phyloP scores from a whole-genome alignment of 2,888 invertebrate genomes.

The Tenodera sinensis region DNA sequence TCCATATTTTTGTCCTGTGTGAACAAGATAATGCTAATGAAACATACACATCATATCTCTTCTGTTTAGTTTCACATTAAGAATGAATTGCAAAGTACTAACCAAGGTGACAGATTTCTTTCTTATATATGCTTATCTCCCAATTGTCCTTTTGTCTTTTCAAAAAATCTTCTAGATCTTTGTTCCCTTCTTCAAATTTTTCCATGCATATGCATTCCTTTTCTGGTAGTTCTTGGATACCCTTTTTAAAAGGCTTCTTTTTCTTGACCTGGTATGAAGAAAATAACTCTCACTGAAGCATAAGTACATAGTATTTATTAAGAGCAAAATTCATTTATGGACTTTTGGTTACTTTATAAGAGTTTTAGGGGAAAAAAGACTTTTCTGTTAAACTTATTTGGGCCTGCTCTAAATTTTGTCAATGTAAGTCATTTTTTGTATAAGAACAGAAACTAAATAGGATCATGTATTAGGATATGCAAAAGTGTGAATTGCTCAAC shows the following conservation, averaged over 20 bases:
- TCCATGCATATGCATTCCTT: neutral
- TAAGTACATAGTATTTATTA: too few species aligned
- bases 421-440: too few species aligned
- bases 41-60: too few species aligned
- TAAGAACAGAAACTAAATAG: too few species aligned
- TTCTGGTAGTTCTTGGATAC: neutral
- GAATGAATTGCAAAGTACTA: neutral
- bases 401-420: too few species aligned
- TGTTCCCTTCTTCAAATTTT: neutral
- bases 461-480: too few species aligned
- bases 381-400: too few species aligned
- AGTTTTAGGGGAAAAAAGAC: too few species aligned
- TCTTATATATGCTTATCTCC: neutral
- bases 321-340: too few species aligned
- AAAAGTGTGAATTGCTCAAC: too few species aligned
- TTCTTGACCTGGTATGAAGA: neutral
- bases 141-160: neutral
- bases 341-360: too few species aligned
- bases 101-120: neutral
- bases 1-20: neutral
- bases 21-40: neutral
- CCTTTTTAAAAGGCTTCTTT: neutral
- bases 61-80: neutral
- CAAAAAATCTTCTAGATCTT: neutral
- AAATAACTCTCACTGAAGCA: neutral